Conservation (phyloP, 2,888 invertebrate genomes). For the Dendrolimus houi region DNA sequence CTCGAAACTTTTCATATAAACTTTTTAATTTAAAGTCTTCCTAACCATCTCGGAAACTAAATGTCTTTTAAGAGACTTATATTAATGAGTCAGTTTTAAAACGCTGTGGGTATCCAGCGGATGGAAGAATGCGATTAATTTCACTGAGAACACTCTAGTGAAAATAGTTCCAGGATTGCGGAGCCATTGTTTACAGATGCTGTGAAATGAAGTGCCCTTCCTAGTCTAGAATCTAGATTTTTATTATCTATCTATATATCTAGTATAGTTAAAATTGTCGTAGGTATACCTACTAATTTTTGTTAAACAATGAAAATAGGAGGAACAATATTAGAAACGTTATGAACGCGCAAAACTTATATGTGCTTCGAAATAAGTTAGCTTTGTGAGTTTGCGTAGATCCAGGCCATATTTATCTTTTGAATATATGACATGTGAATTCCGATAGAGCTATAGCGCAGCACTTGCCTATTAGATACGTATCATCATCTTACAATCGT, state of each 20-base stretch:
- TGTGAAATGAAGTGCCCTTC: conserved; percentile 4
- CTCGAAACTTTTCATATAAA: neutral
- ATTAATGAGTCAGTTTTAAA: conserved; percentile 44
- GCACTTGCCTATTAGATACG: too few relatives aligned
- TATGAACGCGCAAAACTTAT: too few relatives aligned
- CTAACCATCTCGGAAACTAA: neutral
- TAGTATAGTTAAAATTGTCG: too few relatives aligned
- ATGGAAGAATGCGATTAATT: conserved; percentile 36
- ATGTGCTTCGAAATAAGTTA: too few relatives aligned
- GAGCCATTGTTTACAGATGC: conserved; percentile 8
- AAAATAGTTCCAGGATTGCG: conserved; percentile 19
- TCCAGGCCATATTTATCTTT: too few relatives aligned
- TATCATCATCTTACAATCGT: too few relatives aligned
- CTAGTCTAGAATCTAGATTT: neutral
- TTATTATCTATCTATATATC: neutral
- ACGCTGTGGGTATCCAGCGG: conserved; percentile 23
- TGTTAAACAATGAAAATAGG: too few relatives aligned
- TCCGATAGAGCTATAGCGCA: too few relatives aligned
- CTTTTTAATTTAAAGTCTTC: neutral
- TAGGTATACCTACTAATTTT: too few relatives aligned
- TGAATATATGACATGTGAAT: too few relatives aligned
- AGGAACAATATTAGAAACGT: too few relatives aligned
- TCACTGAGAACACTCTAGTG: conserved; percentile 11
- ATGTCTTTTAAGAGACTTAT: conserved; percentile 25
- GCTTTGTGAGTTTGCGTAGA: too few relatives aligned